Conservation (phyloP, 2,888 invertebrate species). For the Ommatoiulus sabulosus region DNA sequence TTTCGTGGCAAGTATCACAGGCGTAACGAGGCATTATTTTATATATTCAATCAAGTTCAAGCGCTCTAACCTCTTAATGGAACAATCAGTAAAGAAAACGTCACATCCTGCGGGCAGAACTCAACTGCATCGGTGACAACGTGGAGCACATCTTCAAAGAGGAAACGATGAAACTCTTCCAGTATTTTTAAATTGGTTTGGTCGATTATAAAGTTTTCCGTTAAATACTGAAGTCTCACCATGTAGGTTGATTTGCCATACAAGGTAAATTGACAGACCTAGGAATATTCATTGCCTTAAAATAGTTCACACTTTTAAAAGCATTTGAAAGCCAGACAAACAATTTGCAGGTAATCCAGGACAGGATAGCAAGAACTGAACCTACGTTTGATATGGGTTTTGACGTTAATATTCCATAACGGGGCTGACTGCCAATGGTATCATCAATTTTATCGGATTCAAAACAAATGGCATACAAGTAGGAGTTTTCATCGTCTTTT, state of each 20-base stretch:
- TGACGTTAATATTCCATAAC: conserved; percentile 52
- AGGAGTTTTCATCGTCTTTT: not conserved
- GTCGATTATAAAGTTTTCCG: not conserved
- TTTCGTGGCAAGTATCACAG: no score
- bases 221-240: not conserved
- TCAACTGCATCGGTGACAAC: not conserved
- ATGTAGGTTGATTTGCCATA: conserved; percentile 31
- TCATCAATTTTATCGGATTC: not conserved
- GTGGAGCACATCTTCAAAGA: conserved; percentile 48
- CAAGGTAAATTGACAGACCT: conserved; percentile 26
- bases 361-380: not conserved
- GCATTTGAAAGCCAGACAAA: not conserved
- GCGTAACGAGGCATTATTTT: not conserved
- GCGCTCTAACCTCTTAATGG: not conserved
- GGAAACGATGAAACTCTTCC: conserved; percentile 40
- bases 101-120: not conserved
- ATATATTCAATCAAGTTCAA: not conserved
- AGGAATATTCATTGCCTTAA: not conserved
- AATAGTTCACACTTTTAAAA: not conserved
- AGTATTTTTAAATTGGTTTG: not conserved
- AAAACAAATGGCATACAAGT: conserved; percentile 6
- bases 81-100: conserved; percentile 38
- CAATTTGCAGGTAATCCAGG: not conserved
- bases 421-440: not conserved
- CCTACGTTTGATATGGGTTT: conserved; percentile 51